Base-by-base conservation (phyloP, 2,888 invertebrate species). In the Brenthis daphne region DNA sequence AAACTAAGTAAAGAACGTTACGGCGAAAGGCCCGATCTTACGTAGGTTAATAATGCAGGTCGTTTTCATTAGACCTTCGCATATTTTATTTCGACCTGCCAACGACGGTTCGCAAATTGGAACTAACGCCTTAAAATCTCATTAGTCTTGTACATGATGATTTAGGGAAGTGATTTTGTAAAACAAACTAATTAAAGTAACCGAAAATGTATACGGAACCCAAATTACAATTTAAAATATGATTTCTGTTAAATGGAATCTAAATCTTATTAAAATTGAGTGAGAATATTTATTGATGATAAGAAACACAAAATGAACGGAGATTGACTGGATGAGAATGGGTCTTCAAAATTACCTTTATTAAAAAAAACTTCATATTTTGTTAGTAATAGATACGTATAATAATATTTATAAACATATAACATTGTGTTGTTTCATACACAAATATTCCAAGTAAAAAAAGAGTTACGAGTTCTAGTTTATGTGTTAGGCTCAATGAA, bases 61-160 rank as follows among this genome's bases (percentile, higher is more conserved):
- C 66, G 55, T 67, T 67, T 67, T 60, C 66, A 67, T 67, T 67
- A 67, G 60, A 67, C 66, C 66, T 57, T 67, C 60, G 66, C 66
- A 67, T 67, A 67, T 67, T 67, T 67, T 67, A 67, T 67, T 67
- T 67, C 47, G 29, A 60, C 33, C 60, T 67, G 48, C 48, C 60
- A 60, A 55, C 58, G 43, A 60, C 29, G 66, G 47, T 60, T 48
- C 60, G 60, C 54, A 60, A 67, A 67, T 66, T 67, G 60, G 48
- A n/a, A 55, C 47, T 60, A 60, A 67, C 60, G 33, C 48, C 60
- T 60, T 50, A 48, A 67, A 67, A 67, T 50, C 60, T 67, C 60
- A 60, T 60, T 60, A 60, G 54, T 67, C 54, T 67, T 48, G 12
- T 53, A 58, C 66, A 54, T 50, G 54, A 67, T 67, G 60, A 67